Evolutionary conservation across 2,888 invertebrate genomes (phyloP).

Genomic region (Torymus tubicola): DNA sequence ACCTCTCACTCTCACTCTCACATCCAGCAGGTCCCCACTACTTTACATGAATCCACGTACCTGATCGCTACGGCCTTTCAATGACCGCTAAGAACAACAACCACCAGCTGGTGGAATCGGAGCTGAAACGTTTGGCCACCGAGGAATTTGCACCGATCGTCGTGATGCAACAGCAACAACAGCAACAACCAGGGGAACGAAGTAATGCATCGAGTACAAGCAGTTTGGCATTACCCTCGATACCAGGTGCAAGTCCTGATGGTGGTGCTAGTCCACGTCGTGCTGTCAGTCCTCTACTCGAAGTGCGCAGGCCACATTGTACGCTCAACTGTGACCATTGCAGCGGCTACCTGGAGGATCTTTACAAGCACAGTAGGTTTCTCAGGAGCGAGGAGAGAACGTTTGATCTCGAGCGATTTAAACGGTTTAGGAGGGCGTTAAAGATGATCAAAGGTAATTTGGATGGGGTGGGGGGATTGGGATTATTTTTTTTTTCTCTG

Average conservation of each 20-base stretch:
- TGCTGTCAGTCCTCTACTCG: constrained; percentile 83
- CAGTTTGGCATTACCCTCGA: constrained; percentile 71
- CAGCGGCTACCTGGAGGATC: constrained; percentile 83
- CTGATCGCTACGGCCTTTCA: no score
- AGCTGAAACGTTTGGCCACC: no score
- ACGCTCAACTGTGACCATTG: constrained; percentile 86
- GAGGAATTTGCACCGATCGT: no score
- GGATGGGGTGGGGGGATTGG: no score
- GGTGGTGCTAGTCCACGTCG: constrained; percentile 79
- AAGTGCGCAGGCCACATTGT: constrained; percentile 84
- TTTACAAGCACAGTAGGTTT: constrained; percentile 80
- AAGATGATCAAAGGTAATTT: no score
- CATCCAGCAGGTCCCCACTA: no score
- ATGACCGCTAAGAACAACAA: no score
- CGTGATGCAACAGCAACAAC: not conserved
- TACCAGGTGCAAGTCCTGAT: constrained; percentile 72
- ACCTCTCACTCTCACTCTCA: no score
- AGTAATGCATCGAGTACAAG: constrained; percentile 72
- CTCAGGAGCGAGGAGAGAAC: not conserved
- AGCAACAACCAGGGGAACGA: constrained; percentile 68
- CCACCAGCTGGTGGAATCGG: no score
- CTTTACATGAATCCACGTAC: no score
- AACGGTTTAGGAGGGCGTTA: no score
- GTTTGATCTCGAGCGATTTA: not conserved
- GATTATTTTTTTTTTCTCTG: no score